Base-by-base conservation (phyloP, 2,113 vertebrate species). In the Excalfactoria chinensis region DNA sequence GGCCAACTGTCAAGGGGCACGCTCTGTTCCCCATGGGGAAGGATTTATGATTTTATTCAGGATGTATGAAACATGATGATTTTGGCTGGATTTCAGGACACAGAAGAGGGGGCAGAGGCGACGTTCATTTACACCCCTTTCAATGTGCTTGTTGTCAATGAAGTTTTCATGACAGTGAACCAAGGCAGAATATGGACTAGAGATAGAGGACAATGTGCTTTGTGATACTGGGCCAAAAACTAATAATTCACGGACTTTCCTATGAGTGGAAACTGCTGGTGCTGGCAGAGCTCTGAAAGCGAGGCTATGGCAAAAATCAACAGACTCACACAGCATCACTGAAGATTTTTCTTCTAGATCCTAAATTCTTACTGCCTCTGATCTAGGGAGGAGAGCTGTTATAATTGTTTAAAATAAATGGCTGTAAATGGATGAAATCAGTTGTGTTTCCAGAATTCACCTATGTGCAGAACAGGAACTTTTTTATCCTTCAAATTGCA, bases 1-100 rank as follows among this genome's bases (percentile, higher is more conserved):
- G 69, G 70, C 90, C 44, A 69, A 0, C 48, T 92, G 95, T 73
- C n/a, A 49, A 93, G 77, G 83, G 95, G 86, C 94, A 90, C 92
- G 94, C 86, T 84, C 90, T 86, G 44, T 84, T 92, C 79, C 84
- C 86, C 14, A 1, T 26, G 80, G 80, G 70, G 83, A 88, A 90
- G 59, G 86, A 93, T 94, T 96, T 94, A 88, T 88, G 73, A 69
- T 90, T 95, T 90, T 92, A 66, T 68, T 94, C 88, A 86, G 86
- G 92, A 90, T 84, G 53, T 77, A 55, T 75, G 86, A 95, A 93
- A 92, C 0, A 6, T 0, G 4, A 68, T 62, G 86, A 69, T 88
- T 92, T 94, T 92, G 93, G 93, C 80, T 64, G 58, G 62, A 53
- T 91, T 81, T 93, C 92, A 92, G 90, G 70, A 53, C 92, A 60